Evolutionary conservation across 2,113 vertebrate species (phyloP).

Genomic region (Lagopus leucura): DNA sequence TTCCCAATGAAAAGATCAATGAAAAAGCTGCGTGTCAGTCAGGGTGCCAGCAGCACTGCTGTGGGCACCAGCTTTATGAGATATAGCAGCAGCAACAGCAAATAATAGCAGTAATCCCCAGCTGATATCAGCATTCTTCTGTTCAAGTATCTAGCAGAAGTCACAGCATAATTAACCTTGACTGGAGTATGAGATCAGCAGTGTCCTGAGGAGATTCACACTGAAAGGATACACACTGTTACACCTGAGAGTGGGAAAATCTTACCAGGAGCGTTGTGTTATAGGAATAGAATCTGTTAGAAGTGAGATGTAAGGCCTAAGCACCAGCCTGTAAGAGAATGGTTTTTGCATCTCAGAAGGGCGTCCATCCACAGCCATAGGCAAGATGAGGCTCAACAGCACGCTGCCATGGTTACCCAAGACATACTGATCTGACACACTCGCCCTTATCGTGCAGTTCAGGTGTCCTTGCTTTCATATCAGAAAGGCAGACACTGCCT

Average conservation of each 20-base stretch:
- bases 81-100: neutral
- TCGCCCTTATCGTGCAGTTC: neutral
- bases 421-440: neutral
- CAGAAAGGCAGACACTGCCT: neutral
- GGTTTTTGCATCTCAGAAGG: neutral
- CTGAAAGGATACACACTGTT: neutral
- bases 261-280: neutral
- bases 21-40: neutral
- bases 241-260: neutral
- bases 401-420: neutral
- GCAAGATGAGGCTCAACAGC: neutral
- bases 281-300: neutral
- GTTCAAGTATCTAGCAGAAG: neutral
- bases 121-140: constrained; percentile 9
- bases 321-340: neutral
- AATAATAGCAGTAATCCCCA: constrained; percentile 3
- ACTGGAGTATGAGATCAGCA: neutral
- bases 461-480: neutral
- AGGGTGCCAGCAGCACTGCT: neutral
- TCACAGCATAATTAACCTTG: constrained; percentile 17
- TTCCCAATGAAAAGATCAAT: neutral
- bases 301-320: neutral
- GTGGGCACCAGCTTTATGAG: neutral
- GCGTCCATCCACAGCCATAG: neutral
- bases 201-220: neutral